Base-by-base conservation (phyloP, 1,140 invertebrate species). In the Drosophila erecta region DNA sequence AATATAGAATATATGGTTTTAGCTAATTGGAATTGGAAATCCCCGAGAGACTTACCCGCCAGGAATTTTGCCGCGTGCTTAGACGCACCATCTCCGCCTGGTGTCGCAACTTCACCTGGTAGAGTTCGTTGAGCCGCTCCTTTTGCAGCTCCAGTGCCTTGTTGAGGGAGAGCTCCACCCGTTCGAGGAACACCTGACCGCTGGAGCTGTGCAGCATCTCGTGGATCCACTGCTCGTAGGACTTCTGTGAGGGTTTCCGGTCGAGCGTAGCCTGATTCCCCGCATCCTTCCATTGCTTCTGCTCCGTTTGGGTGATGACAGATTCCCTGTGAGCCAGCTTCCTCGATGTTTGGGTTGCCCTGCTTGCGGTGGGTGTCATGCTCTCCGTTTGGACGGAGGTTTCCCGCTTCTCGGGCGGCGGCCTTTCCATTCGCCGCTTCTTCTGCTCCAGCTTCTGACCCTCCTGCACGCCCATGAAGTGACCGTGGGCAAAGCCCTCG, bases 111-210 rank as follows among this genome's bases (percentile, higher is more conserved):
- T 90, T 90, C 4, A 83, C 57, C 5, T 83, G 70, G n/a, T 61
- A 73, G 27, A 86, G 72, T 24, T 75, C 72, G 8, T 79, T 57
- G 41, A 90, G 59, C 0, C 78, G 67, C 11, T 79, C 46, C 51
- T 89, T 85, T 17, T 92, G 90, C 70, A 75, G 64, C 22, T 78
- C 66, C 11, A 91, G 30, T 1, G 90, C 86, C 56, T 92, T 92
- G 22, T 69, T 70, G 15, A 92, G 49, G 10, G 91, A 91, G 7
- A 74, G 41, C 47, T 92, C 91, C 38, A 91, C 90, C 17, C 81
- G 75, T 11, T 91, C 76, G 11, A 92, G 60, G 30, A 92, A 92
- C 10, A 84, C 43, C 24, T 84, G 60, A 0, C 91, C 91, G 57
- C 78, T 92, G 8, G 30, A 12, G 6, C 70, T 90, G 56, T 80